Evolutionary conservation across 2,113 vertebrate species (phyloP), one percentile per base, ranked within the genome.

Genomic region (Syrmaticus mikado): DNA sequence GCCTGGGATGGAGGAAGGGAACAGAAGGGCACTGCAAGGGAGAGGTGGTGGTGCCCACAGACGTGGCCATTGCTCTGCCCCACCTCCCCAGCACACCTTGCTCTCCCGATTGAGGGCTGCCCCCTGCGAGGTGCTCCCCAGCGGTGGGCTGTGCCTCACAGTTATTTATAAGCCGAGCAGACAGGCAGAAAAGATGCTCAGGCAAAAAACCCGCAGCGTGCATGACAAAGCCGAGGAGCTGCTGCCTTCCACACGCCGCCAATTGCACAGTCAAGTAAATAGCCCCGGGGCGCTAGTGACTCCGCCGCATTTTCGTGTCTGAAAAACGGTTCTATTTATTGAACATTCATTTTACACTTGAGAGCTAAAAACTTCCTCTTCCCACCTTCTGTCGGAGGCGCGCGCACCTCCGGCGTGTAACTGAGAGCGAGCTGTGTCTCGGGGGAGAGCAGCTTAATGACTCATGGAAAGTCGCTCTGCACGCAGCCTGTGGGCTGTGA

Each of bases 81-180:
- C 32, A 5, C 48, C 16, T 53, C 9, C 24, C 32, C 1, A 2
- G 22, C 20, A 53, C 53, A 53, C 25, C 7, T 72, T 60, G 34
- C 18, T 62, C 24, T 32, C 34, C 36, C 46, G 45, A 11, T 24
- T 15, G 14, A 25, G 46, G 32, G 68, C 60, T 90, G 74, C 22
- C 52, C 58, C 0, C 0, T 52, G 55, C 0, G 1, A 10, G 6
- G 12, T 3, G 0, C 32, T 22, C 27, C 45, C 22, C 36, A 77
- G 41, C 82, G 60, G 1, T 0, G 2, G 2, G 34, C 57, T 17
- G 22, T 1, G 2, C 30, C 25, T 82, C 41, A 6, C 2, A 2
- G 34, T 76, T 84, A 17, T 38, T 91, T 85, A 58, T 73, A 73
- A 89, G 40, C 5, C 4, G 40, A 73, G 3, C 45, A 87, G 74